Percentiles rank a stretch among this genome's conserved stretches.
phyloP scores from a whole-genome alignment of 2,113 vertebrate species.

The Pipra filicauda region DNA sequence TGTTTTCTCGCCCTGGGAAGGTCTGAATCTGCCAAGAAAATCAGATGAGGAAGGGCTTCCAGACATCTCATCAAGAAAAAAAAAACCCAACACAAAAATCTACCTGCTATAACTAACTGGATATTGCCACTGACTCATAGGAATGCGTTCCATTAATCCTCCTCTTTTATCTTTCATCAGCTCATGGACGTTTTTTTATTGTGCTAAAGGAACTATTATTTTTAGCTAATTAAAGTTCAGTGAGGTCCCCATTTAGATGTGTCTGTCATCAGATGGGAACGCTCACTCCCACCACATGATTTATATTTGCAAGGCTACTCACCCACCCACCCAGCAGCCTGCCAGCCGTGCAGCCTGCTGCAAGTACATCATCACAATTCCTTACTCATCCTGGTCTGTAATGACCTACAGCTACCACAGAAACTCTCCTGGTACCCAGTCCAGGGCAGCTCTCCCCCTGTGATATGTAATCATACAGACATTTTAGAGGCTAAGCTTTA shows the following conservation, averaged over 20 bases:
- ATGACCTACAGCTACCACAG: background rate
- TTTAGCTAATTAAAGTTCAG: slow-evolving; percentile 18
- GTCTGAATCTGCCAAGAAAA: background rate
- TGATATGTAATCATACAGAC: background rate
- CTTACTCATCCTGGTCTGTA: background rate
- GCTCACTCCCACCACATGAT: background rate
- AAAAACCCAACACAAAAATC: background rate
- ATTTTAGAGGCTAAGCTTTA: background rate
- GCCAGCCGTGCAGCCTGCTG: background rate
- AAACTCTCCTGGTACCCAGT: background rate
- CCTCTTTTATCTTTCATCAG: background rate
- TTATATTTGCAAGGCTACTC: background rate
- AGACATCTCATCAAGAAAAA: background rate
- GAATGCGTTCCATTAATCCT: background rate
- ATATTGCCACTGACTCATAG: background rate
- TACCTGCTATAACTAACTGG: background rate
- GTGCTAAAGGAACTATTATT: background rate
- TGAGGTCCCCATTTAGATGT: background rate
- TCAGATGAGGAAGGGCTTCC: background rate
- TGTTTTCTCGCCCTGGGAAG: background rate
- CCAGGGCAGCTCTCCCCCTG: background rate
- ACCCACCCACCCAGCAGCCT: background rate
- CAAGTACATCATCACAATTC: background rate
- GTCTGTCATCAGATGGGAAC: background rate
- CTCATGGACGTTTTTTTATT: background rate